Evolutionary conservation across 2,113 vertebrate species (phyloP), one percentile per base, ranked within the genome.

Genomic region (Arenaria interpres): DNA sequence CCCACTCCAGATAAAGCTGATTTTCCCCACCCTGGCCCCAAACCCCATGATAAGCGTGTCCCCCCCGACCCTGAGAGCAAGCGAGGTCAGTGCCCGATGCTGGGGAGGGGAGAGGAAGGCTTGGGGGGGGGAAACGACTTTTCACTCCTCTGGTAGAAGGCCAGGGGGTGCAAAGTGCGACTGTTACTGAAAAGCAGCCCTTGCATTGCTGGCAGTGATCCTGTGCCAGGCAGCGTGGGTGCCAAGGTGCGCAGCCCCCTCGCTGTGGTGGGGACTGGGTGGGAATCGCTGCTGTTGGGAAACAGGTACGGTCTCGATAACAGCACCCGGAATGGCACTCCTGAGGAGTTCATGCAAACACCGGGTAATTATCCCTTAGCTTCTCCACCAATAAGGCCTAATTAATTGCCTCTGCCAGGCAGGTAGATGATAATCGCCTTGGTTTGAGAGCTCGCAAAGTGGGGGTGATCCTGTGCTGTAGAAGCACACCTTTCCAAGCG

Each of bases 391-490:
- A 6, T 72, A 90, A 87, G 28, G 72, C 72, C 95, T 91, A 77
- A 89, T 88, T 91, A 91, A 88, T 84, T 90, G 92, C 79, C 62
- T 89, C 39, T 93, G 86, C 84, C 57, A 54, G 90, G 88, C 66
- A 93, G 89, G 85, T 95, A 90, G 56, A 89, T 68, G 81, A 54
- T 92, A 80, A 88, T 74, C 9, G 4, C 72, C 90, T 90, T 6
- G 15, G 28, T 79, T 81, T 78, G 94, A 75, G 93, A 64, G 33
- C 66, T 81, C 64, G 79, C 73, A 72, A 53, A 57, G 76, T 28
- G 76, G 73, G 59, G 59, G 76, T 12, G 51, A 51, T 59, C 28
- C 63, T 51, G 50, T 62, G 79, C 75, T 69, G 56, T n/a, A 35
- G 75, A 33, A 78, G n/a, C 71, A 30, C 60, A 48, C 48, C 64